A percentile compares a stretch with the other conserved stretches of the same genome.
phyloP scores from a whole-genome alignment of 2,797 vertebrate genomes.

The Chaenodraco wilsoni region DNA sequence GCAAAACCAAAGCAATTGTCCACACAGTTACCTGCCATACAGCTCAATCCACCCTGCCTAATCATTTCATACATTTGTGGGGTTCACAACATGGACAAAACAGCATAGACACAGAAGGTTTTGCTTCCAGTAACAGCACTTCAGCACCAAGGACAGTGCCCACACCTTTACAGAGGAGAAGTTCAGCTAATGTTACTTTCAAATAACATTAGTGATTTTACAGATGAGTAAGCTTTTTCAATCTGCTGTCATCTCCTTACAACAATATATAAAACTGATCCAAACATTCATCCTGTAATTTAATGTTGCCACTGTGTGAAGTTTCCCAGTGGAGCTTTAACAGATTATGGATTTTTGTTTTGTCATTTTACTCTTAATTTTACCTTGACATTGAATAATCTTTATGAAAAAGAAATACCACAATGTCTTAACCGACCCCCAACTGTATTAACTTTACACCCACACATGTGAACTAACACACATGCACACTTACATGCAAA shows the following conservation, averaged over 20 bases:
- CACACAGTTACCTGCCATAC: background rate
- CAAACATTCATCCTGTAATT: conserved; percentile 14
- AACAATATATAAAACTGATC: conserved; percentile 4
- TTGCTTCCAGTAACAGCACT: background rate
- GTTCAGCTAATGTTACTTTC: background rate
- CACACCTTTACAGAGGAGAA: background rate
- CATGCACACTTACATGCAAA: conserved; percentile 6
- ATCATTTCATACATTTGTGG: background rate
- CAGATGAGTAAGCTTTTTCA: background rate
- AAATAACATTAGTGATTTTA: background rate
- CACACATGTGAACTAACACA: conserved; percentile 11
- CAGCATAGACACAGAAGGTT: background rate
- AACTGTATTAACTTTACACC: conserved; percentile 37
- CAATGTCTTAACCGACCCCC: conserved; percentile 19
- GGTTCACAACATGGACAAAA: background rate
- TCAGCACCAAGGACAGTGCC: conserved; percentile 34
- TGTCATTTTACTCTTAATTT: conserved; percentile 23
- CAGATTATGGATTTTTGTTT: conserved; percentile 19
- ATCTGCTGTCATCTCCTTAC: background rate
- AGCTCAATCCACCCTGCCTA: background rate
- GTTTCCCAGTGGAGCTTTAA: conserved; percentile 15
- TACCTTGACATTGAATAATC: conserved; percentile 12
- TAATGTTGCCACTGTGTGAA: conserved; percentile 7
- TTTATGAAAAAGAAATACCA: conserved; percentile 7
- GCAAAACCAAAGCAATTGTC: background rate